Evolutionary conservation across 1,140 invertebrate species (phyloP).

Genomic region (Bicyclus anynana): DNA sequence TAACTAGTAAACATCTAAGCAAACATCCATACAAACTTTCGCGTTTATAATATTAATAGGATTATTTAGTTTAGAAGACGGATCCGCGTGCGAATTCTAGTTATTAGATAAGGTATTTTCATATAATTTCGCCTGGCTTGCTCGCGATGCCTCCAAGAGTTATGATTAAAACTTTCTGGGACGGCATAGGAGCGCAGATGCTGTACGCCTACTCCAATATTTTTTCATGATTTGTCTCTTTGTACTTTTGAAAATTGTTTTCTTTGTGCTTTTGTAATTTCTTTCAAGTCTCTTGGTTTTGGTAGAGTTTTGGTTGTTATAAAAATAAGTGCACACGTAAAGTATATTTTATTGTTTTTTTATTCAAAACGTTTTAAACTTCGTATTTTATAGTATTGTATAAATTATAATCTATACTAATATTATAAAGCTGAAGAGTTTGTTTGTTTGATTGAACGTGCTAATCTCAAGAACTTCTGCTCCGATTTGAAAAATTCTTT

Average conservation of each 20-base stretch:
- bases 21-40: too few relatives aligned
- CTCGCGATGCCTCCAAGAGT: conserved; percentile 1
- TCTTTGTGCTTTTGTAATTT: background rate
- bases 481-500: too few relatives aligned
- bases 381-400: too few relatives aligned
- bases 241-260: conserved; percentile 6
- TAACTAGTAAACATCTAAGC: too few relatives aligned
- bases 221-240: conserved; percentile 7
- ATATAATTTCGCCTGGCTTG: background rate
- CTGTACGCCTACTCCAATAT: conserved; percentile 3
- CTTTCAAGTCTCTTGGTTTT: background rate
- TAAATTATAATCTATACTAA: too few relatives aligned
- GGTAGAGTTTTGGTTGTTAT: background rate
- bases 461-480: too few relatives aligned
- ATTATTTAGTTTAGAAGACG: too few relatives aligned
- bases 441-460: too few relatives aligned
- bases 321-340: background rate
- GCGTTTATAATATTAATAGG: too few relatives aligned
- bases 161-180: conserved; percentile 8
- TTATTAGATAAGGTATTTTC: background rate
- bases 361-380: too few relatives aligned
- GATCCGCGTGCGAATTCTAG: background rate
- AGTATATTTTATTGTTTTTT: background rate
- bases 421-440: too few relatives aligned
- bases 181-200: conserved; percentile 5